Percentiles rank a stretch among this genome's conserved stretches.
Evolutionary conservation across 2,113 vertebrate genomes (phyloP).

Genomic region (Rhea pennata): DNA sequence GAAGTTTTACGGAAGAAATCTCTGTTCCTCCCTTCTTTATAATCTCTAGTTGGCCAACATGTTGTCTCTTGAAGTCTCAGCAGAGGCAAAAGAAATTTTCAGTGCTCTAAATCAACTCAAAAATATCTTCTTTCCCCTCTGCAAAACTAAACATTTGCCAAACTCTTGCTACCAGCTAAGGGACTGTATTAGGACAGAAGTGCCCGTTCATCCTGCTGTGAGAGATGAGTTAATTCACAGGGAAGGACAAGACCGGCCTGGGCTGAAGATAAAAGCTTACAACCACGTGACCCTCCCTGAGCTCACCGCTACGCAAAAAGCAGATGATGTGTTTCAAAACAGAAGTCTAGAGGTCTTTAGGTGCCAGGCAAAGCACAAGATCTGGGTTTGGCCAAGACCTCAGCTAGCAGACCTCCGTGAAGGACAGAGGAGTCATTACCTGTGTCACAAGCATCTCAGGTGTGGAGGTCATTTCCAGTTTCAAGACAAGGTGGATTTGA

Average conservation of each 20-base stretch:
- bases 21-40: neutral
- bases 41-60: neutral
- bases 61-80: neutral
- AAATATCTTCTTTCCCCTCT: neutral
- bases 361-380: neutral
- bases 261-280: neutral
- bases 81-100: neutral
- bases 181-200: neutral
- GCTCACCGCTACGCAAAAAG: neutral
- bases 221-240: neutral
- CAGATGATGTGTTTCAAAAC: neutral
- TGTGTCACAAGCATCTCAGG: neutral
- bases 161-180: neutral
- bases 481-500: neutral
- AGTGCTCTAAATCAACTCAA: neutral
- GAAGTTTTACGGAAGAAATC: neutral
- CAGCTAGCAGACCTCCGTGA: neutral
- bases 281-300: neutral
- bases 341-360: neutral
- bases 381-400: neutral
- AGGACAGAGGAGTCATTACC: neutral
- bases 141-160: neutral
- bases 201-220: neutral
- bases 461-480: neutral
- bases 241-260: neutral